phyloP scores from a whole-genome alignment of 2,113 vertebrate species.

The Labrus mixtus region DNA sequence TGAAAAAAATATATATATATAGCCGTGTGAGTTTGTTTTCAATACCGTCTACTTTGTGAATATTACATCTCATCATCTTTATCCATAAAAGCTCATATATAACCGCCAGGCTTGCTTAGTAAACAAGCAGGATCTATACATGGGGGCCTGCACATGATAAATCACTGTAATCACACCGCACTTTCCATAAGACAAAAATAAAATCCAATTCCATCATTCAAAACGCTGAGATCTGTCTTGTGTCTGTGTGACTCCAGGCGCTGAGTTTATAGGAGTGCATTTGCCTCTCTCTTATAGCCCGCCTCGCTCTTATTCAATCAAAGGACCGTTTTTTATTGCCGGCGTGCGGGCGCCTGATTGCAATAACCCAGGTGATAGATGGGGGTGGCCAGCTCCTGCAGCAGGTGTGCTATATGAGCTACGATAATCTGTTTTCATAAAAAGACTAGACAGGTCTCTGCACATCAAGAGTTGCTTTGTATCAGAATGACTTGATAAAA shows the following conservation, averaged over 20 bases:
- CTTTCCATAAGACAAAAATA: slow-evolving; percentile 67
- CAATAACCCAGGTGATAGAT: slow-evolving; percentile 79
- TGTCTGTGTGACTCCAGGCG: slow-evolving; percentile 65
- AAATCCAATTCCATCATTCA: slow-evolving; percentile 72
- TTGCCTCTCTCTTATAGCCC: slow-evolving; percentile 64
- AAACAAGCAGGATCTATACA: slow-evolving; percentile 53
- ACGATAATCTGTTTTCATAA: slow-evolving; percentile 80
- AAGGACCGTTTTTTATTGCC: slow-evolving; percentile 64
- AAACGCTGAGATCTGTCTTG: slow-evolving; percentile 69
- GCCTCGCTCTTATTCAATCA: slow-evolving; percentile 79
- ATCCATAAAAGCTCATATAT: slow-evolving; percentile 28
- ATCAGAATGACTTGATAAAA: slow-evolving; percentile 73
- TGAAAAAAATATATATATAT: not conserved
- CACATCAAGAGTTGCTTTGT: slow-evolving; percentile 65
- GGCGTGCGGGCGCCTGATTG: slow-evolving; percentile 69
- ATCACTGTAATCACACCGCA: slow-evolving; percentile 60
- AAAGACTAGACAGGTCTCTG: slow-evolving; percentile 68
- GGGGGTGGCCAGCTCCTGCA: slow-evolving; percentile 43
- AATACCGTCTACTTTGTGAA: slow-evolving; percentile 1
- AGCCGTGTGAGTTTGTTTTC: slow-evolving; percentile 13
- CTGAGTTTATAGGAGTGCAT: slow-evolving; percentile 71
- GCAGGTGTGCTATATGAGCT: slow-evolving; percentile 69
- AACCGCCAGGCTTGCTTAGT: slow-evolving; percentile 5
- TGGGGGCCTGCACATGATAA: slow-evolving; percentile 60
- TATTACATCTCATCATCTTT: slow-evolving; percentile 25